phyloP scores from a whole-genome alignment of 2,113 vertebrate genomes.

The Caloenas nicobarica region DNA sequence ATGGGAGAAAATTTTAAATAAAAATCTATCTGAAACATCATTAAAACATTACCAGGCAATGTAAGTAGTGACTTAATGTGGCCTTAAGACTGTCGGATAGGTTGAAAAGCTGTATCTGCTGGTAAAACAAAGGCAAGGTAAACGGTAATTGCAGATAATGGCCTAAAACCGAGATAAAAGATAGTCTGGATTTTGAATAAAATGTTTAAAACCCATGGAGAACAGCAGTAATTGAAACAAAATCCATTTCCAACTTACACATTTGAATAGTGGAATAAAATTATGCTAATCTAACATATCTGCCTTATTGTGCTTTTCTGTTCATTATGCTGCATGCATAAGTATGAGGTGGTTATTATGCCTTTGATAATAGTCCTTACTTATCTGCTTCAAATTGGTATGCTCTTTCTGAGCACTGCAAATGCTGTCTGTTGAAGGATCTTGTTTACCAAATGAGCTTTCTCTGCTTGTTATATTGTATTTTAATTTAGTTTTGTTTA shows the following conservation, averaged over 20 bases:
- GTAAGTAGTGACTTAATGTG: background rate
- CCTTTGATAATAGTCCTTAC: conserved; percentile 67
- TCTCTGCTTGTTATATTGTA: conserved; percentile 17
- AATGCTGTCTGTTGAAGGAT: conserved; percentile 53
- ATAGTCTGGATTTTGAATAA: conserved; percentile 45
- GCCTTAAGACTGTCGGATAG: background rate
- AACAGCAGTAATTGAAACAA: conserved; percentile 72
- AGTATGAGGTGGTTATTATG: conserved; percentile 71
- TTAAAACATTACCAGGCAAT: background rate
- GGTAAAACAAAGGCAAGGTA: conserved; percentile 22
- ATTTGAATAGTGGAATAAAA: conserved; percentile 73
- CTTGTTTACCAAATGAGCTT: conserved; percentile 60
- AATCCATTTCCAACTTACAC: conserved; percentile 62
- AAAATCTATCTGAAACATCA: background rate
- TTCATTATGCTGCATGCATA: conserved; percentile 70
- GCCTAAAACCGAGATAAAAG: conserved; percentile 40
- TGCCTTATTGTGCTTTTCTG: conserved; percentile 68
- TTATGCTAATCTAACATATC: conserved; percentile 76
- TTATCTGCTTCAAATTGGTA: conserved; percentile 71
- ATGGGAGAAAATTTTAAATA: background rate
- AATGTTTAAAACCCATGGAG: conserved; percentile 55
- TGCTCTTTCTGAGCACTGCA: conserved; percentile 45
- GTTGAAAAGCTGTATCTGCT: background rate
- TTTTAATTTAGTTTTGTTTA: conserved; percentile 68
- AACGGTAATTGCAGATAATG: conserved; percentile 34